A percentile compares a stretch with the other conserved stretches of the same genome.
phyloP scores from a whole-genome alignment of 2,797 vertebrate species.

The Pteropus rufus region DNA sequence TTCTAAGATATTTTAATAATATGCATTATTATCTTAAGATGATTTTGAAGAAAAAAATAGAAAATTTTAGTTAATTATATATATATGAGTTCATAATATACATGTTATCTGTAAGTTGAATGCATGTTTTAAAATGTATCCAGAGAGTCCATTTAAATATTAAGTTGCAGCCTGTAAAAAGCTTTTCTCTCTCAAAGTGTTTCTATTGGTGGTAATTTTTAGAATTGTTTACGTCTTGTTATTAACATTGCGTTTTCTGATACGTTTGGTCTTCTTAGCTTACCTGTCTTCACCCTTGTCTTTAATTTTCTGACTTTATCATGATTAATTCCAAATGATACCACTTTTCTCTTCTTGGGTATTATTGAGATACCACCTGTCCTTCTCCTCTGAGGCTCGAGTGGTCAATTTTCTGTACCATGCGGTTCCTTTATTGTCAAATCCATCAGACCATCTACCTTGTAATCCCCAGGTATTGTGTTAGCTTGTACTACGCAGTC shows the following conservation, averaged over 20 bases:
- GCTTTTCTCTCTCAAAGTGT: neutral
- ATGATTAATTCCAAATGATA: neutral
- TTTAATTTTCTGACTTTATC: neutral
- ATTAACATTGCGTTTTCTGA: neutral
- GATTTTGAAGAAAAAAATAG: neutral
- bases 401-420: neutral
- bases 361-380: neutral
- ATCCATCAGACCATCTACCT: neutral
- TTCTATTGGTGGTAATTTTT: neutral
- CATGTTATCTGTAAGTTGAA: neutral
- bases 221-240: neutral
- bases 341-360: neutral
- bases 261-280: neutral
- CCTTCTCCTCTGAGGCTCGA: neutral
- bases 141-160: neutral
- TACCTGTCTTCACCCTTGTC: neutral
- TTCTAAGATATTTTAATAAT: neutral
- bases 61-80: neutral
- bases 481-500: neutral
- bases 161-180: neutral
- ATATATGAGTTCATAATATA: neutral
- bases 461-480: neutral
- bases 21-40: neutral
- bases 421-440: neutral
- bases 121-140: neutral